These are phyloP conservation scores for Datnioides undecimradiatus DNA, from an alignment of 2,113 vertebrate genomes.

Conservation along the genomic window DNA sequence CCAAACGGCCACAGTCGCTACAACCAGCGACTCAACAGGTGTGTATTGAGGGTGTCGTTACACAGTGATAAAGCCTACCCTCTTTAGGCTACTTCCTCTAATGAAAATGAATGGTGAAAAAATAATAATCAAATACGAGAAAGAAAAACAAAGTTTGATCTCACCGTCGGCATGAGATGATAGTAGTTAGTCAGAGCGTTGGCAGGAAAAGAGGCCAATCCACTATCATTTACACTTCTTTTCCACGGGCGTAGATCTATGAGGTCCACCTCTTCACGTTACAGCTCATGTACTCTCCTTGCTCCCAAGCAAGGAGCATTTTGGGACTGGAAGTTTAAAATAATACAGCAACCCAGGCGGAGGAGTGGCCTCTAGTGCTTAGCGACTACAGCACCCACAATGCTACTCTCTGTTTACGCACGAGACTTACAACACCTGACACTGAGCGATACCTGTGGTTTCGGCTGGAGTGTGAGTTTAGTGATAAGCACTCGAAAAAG, in stretches of 20 bases:
- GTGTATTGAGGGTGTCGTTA: conserved; percentile 39
- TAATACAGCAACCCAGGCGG: not conserved
- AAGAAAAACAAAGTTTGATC: conserved; percentile 32
- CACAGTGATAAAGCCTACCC: conserved; percentile 13
- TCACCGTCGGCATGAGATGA: conserved; percentile 66
- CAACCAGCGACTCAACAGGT: conserved; percentile 46
- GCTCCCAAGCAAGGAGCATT: conserved; percentile 58
- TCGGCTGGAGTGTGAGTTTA: conserved; percentile 56
- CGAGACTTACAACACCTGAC: conserved; percentile 78
- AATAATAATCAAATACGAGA: not conserved
- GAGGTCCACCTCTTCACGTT: conserved; percentile 41
- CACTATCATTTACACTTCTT: conserved; percentile 20
- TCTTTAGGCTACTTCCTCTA: not conserved
- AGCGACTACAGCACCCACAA: conserved; percentile 74
- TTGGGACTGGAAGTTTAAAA: conserved; percentile 77
- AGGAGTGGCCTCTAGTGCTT: not conserved
- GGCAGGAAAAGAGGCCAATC: conserved; percentile 41
- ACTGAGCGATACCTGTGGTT: conserved; percentile 74
- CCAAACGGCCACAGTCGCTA: too few relatives aligned
- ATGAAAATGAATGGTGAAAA: not conserved
- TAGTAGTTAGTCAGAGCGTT: conserved; percentile 21
- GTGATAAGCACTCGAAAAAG: conserved; percentile 20
- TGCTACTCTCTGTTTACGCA: conserved; percentile 55
- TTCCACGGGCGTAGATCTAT: conserved; percentile 32
- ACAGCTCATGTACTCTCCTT: conserved; percentile 29